Percentiles rank a stretch among this genome's conserved stretches.
Evolutionary conservation across 2,888 invertebrate genomes (phyloP).

Genomic region (Polydrusus cervinus): DNA sequence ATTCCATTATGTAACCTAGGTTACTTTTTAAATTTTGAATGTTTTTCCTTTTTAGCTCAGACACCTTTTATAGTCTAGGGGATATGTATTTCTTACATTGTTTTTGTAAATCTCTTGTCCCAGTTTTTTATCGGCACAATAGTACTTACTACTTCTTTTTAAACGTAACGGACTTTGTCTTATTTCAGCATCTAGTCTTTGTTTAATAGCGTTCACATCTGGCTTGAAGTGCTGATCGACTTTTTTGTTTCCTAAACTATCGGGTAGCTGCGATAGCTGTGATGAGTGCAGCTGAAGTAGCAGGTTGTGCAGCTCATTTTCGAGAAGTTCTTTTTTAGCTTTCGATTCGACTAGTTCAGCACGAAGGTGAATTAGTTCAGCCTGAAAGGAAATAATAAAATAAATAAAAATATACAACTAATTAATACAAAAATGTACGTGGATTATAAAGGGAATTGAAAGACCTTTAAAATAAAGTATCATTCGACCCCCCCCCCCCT

Average conservation of each 20-base stretch:
- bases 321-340: constrained; percentile 75
- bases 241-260: constrained; percentile 66
- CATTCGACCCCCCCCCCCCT: no score
- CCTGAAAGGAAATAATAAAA: constrained; percentile 72
- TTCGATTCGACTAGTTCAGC: constrained; percentile 83
- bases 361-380: constrained; percentile 84
- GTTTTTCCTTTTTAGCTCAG: no score
- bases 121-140: no score
- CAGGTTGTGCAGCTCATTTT: constrained; percentile 78
- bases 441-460: no score
- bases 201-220: constrained; percentile 69
- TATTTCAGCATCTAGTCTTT: constrained; percentile 70
- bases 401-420: background rate
- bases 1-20: no score
- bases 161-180: constrained; percentile 70
- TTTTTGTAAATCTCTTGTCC: background rate
- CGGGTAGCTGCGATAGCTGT: constrained; percentile 74
- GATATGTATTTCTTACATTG: no score
- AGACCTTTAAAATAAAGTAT: no score
- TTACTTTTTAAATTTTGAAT: no score
- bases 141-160: constrained; percentile 62
- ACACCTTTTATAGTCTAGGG: no score
- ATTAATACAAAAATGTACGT: no score
- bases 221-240: constrained; percentile 68
- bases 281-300: constrained; percentile 77